These are phyloP conservation scores for Pomacea maculata DNA, from an alignment of 1,140 invertebrate genomes.

Conservation along the genomic window DNA sequence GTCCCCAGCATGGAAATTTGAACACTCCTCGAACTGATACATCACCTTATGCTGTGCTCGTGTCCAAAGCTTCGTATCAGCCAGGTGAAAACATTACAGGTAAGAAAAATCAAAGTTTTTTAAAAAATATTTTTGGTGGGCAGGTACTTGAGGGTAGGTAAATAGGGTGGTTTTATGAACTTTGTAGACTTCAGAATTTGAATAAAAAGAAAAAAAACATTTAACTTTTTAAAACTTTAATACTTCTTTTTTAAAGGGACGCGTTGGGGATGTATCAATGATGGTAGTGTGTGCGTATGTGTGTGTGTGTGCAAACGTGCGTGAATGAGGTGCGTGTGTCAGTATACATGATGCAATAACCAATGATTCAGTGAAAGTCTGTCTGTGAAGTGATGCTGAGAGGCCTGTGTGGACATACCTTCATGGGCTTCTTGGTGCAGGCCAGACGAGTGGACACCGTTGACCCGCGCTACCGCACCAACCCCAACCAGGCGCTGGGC, in stretches of 20 bases:
- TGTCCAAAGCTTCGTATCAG: constrained; percentile 16
- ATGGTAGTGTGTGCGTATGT: neutral
- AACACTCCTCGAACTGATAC: neutral
- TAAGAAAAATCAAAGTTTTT: neutral
- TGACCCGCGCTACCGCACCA: constrained; percentile 14
- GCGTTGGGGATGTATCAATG: neutral
- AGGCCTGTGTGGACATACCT: constrained; percentile 24
- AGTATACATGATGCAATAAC: neutral
- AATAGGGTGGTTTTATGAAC: too few relatives aligned
- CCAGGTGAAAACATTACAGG: constrained; percentile 24
- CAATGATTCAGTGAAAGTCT: neutral
- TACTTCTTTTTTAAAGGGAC: neutral
- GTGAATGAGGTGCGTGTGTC: constrained; percentile 3
- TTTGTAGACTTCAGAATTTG: too few relatives aligned
- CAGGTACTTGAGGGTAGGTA: neutral
- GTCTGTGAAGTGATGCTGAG: constrained; percentile 28
- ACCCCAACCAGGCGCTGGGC: constrained; percentile 25
- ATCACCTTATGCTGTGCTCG: constrained; percentile 25
- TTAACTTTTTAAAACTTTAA: neutral
- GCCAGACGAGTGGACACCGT: constrained; percentile 27
- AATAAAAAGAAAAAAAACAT: neutral
- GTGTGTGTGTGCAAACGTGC: constrained; percentile 3
- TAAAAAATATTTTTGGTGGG: too few relatives aligned
- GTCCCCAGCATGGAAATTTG: constrained; percentile 3
- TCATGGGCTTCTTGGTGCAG: constrained; percentile 30